Conservation (phyloP, 2,888 invertebrate genomes). For the Harpalus rufipes region DNA sequence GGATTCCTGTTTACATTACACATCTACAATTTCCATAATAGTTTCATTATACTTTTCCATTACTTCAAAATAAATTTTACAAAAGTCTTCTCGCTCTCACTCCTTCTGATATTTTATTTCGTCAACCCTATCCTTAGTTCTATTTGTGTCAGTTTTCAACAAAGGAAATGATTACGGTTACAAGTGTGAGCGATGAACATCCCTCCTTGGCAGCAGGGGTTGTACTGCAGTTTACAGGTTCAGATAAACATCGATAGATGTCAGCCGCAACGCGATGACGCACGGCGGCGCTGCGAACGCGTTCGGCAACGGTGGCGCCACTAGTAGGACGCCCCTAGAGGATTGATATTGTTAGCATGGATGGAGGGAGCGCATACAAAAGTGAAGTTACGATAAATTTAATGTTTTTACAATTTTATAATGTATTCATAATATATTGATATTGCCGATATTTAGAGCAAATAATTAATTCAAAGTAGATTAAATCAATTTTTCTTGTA, state of each 20-base stretch:
- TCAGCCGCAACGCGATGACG: slow-evolving; percentile 27
- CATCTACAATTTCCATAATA: neutral
- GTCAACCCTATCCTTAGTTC: neutral
- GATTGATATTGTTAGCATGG: slow-evolving; percentile 17
- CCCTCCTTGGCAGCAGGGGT: neutral
- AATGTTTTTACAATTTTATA: neutral
- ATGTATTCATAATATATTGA: too few relatives aligned
- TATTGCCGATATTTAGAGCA: too few relatives aligned
- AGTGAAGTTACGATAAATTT: neutral
- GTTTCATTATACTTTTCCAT: neutral
- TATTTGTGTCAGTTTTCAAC: neutral
- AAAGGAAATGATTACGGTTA: neutral
- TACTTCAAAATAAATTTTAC: neutral
- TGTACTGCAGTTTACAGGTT: slow-evolving; percentile 30
- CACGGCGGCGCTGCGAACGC: slow-evolving; percentile 38
- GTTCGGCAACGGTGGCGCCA: slow-evolving; percentile 55
- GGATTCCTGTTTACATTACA: neutral
- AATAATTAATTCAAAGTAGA: too few relatives aligned
- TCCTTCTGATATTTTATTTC: too few relatives aligned
- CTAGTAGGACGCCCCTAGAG: slow-evolving; percentile 21
- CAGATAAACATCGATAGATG: slow-evolving; percentile 62
- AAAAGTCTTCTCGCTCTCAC: too few relatives aligned
- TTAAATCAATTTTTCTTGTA: too few relatives aligned
- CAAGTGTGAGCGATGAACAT: neutral
- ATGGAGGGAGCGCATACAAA: neutral